Conservation (phyloP, 1,140 invertebrate genomes). For the Aphis craccivora region DNA sequence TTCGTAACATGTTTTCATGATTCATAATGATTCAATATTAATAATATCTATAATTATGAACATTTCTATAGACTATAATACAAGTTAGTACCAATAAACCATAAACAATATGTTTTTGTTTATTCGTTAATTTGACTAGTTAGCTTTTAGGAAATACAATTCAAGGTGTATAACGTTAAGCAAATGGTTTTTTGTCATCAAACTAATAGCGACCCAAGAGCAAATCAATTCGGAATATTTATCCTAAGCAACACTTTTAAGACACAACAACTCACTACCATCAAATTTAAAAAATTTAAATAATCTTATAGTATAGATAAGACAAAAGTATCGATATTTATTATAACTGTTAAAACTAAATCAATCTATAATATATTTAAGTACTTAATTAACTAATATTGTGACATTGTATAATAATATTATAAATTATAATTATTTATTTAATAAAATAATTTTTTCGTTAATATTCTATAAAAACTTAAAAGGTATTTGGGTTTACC, state of each 20-base stretch:
- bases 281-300: not conserved
- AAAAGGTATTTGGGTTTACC: not conserved
- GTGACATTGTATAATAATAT: too few species aligned
- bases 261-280: not conserved
- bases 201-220: not conserved
- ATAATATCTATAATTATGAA: too few species aligned
- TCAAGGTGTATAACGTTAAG: not conserved
- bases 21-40: not conserved
- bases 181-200: not conserved
- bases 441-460: not conserved
- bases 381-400: too few species aligned
- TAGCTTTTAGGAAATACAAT: not conserved
- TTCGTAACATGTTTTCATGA: not conserved
- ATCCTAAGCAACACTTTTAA: not conserved
- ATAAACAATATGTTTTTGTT: not conserved
- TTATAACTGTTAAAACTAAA: not conserved
- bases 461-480: slow-evolving; percentile 6
- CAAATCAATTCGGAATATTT: not conserved
- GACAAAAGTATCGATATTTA: not conserved
- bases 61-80: too few species aligned
- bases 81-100: not conserved
- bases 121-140: not conserved
- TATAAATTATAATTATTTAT: not conserved
- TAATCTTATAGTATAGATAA: not conserved
- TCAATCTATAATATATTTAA: not conserved